Percentiles rank a stretch among this genome's conserved stretches.
phyloP scores from a whole-genome alignment of 2,888 invertebrate genomes.

The Tenthredo amoena region DNA sequence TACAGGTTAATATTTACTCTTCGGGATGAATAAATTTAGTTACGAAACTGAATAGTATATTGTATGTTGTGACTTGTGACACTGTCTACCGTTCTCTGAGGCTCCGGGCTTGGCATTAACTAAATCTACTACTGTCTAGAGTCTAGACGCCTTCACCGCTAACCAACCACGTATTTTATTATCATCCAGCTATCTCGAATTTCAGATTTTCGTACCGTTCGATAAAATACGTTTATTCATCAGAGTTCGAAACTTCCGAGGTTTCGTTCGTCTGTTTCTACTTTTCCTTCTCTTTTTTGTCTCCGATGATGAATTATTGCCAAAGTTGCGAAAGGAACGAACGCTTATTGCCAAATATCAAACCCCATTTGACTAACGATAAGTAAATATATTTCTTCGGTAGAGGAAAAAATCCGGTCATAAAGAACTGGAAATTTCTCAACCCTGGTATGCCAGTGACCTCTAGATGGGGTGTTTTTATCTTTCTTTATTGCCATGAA shows the following conservation, averaged over 20 bases:
- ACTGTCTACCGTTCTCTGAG: background rate
- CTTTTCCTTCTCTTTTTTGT: background rate
- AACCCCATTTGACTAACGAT: background rate
- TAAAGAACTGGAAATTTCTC: slow-evolving; percentile 14
- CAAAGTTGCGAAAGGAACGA: background rate
- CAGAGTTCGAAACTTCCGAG: background rate
- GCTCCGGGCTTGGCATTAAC: background rate
- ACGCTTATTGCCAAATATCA: background rate
- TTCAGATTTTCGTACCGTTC: background rate
- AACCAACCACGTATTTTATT: background rate
- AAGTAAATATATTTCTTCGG: background rate
- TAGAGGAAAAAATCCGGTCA: background rate
- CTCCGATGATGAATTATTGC: background rate
- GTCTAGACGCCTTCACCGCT: background rate
- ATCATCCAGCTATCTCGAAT: background rate
- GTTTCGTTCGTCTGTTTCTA: background rate
- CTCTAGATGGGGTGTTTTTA: slow-evolving; percentile 8
- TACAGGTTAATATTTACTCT: background rate
- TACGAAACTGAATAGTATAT: background rate
- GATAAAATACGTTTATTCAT: background rate
- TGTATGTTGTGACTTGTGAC: slow-evolving; percentile 11
- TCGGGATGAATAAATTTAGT: background rate
- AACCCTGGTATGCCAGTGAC: background rate
- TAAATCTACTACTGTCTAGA: background rate
- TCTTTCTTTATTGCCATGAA: background rate